Evolutionary conservation across 1,140 invertebrate species (phyloP).

Genomic region (Drosophila miranda): DNA sequence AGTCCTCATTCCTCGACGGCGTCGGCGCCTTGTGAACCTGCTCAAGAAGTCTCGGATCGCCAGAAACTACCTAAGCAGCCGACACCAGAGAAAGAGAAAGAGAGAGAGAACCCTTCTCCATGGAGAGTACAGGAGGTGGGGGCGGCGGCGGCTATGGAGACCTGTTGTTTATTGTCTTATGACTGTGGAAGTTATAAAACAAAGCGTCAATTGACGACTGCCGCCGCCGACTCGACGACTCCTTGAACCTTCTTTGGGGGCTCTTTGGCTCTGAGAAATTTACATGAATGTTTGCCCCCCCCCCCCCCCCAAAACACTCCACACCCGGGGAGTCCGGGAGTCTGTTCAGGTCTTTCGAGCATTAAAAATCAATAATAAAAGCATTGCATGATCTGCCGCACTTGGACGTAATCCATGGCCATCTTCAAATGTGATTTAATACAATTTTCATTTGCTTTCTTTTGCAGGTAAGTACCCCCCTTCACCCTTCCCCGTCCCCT

Average conservation of each 20-base stretch:
- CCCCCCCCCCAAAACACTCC: too few relatives aligned
- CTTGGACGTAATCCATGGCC: slow-evolving; percentile 7
- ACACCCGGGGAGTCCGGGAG: too few relatives aligned
- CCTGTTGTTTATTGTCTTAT: slow-evolving; percentile 74
- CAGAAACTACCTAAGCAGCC: slow-evolving; percentile 73
- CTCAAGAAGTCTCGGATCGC: slow-evolving; percentile 29
- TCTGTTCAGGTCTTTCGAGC: too few relatives aligned
- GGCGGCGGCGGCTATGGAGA: slow-evolving; percentile 15
- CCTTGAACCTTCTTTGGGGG: slow-evolving; percentile 16
- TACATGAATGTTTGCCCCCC: slow-evolving; percentile 36
- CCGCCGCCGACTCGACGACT: slow-evolving; percentile 8
- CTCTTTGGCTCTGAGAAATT: slow-evolving; percentile 31
- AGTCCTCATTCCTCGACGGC: slow-evolving; percentile 12
- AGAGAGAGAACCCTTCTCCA: slow-evolving; percentile 18
- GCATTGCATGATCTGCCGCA: slow-evolving; percentile 26
- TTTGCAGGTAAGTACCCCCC: slow-evolving; percentile 57
- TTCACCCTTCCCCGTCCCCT: too few relatives aligned
- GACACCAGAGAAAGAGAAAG: slow-evolving; percentile 23
- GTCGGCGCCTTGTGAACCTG: slow-evolving; percentile 76
- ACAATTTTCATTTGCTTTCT: slow-evolving; percentile 54
- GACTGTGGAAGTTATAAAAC: slow-evolving; percentile 77
- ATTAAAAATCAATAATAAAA: background rate
- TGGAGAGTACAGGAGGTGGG: slow-evolving; percentile 18
- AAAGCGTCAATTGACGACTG: slow-evolving; percentile 73
- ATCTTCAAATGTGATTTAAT: slow-evolving; percentile 53